phyloP scores from a whole-genome alignment of 2,888 invertebrate genomes.

The Tinea trinotella region DNA sequence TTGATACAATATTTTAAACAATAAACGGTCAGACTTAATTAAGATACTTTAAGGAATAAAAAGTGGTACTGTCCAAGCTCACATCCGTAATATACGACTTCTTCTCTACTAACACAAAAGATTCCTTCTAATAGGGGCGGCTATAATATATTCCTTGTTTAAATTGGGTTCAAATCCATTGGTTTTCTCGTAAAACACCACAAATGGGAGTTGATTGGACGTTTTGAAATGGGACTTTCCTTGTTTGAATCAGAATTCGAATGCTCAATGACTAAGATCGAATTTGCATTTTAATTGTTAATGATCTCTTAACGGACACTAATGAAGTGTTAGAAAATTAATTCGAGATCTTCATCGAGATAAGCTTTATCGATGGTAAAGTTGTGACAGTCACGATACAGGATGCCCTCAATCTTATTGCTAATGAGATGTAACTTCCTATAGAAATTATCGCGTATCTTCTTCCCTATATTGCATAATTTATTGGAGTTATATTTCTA shows the following conservation, averaged over 20 bases:
- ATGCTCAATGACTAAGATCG: constrained; percentile 48
- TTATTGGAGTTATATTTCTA: too few relatives aligned
- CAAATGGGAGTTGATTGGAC: constrained; percentile 50
- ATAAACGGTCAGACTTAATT: constrained; percentile 40
- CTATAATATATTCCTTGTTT: constrained; percentile 44
- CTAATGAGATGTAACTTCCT: constrained; percentile 13
- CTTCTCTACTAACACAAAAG: constrained; percentile 39
- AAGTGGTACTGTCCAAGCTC: constrained; percentile 39
- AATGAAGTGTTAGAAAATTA: constrained; percentile 67
- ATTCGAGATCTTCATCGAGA: constrained; percentile 51
- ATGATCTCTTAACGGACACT: constrained; percentile 46
- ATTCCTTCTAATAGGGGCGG: constrained; percentile 41
- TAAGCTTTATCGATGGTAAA: constrained; percentile 45
- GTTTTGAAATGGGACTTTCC: constrained; percentile 28
- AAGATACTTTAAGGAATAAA: constrained; percentile 47
- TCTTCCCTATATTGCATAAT: neutral
- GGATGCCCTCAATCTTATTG: constrained; percentile 10
- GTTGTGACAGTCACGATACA: constrained; percentile 30
- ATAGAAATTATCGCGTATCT: neutral
- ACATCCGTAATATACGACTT: constrained; percentile 47
- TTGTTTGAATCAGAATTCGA: constrained; percentile 30
- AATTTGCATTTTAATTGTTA: constrained; percentile 64
- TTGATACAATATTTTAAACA: neutral
- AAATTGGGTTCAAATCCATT: constrained; percentile 35
- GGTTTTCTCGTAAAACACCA: constrained; percentile 32